Base-by-base conservation (phyloP, 2,113 vertebrate genomes). In the Pterocles burchelli region DNA sequence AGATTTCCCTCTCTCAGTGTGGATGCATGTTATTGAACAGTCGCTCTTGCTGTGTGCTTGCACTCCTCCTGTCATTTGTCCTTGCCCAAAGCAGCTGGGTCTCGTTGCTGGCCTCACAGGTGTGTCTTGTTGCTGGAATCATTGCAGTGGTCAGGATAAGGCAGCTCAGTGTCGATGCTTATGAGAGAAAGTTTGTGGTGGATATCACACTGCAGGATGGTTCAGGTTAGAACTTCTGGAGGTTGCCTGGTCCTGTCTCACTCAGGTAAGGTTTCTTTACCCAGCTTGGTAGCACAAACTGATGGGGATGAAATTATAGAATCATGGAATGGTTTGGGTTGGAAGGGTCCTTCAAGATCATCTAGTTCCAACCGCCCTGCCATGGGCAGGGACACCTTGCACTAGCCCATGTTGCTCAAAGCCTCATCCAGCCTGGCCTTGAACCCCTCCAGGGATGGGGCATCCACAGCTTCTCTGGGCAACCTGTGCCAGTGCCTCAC, bases 201-300 rank as follows among this genome's bases (percentile, higher is more conserved):
- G 46, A 7, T 0, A 0, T 22, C 4, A 0, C 0, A 1, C 11
- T 0, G 0, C 3, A 19, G 72, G 34, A 5, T 1, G 11, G 29
- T 2, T 17, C 9, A 17, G 19, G 5, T 1, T 79, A 59, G 71
- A 6, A 29, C 5, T 3, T 15, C 29, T 41, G n/a, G 77, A 59
- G 6, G 1, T 19, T 5, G 0, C n/a, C 78, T 68, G 55, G 24
- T 8, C 4, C 65, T 52, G 46, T n/a, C 8, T 71, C 29, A 29
- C 46, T 48, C 89, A 95, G 59, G 95, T 62, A n/a, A 92, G 43
- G 8, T 19, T 75, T 57, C 70, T 77, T 82, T 58, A 38, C 63
- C 25, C 51, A 25, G 73, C 1, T 18, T 41, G 45, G 49, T 41
- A 17, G 54, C 55, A 38, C 45, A 43, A 62, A 6, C 9, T 77